Base-by-base conservation (phyloP, 2,888 invertebrate species). In the Seira musarum region DNA sequence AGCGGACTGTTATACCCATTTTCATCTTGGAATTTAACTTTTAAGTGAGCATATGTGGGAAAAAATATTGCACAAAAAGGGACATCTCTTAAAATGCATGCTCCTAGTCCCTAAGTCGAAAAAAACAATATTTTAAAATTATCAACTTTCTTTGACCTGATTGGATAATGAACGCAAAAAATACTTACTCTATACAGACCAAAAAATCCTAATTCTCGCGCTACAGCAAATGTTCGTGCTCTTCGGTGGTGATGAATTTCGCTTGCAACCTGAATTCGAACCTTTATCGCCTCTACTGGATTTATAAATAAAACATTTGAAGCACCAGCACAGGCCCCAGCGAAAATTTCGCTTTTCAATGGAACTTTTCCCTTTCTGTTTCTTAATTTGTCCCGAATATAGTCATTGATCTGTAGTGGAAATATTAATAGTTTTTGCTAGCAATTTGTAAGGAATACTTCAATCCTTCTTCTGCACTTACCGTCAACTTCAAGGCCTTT, bases 241-340 rank as follows among this genome's bases (percentile, higher is more conserved):
- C 89, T 87, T 10, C 85, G 83, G 22, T 87, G 88, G 30, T 88
- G 87, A 3, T 89, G 89, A 80, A 91, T 89, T 87, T 91, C 91
- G 25, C 91, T 91, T 1, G 91, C 91, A 25, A 91, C 90, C 88
- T 92, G 92, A 30, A 92, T 89, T 8, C 92, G 89, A 87, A 92
- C 92, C 88, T 92, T 92, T 25, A 92, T 91, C 80, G 92, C 92
- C 88, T 92, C 92, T 70, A 92, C 87, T 1, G 92, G 92, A 87
- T 92, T 92, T 1, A 92, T 92, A 87, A 92, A 91, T 85, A 92
- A 89, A 1, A 92, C 92, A 87, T 91, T 90, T 46, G 88, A 88
- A 25, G 87, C 88, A 64, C 88, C 88, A 69, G 89, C 90, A 84
- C 89, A 89, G 57, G 89, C 91, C 80, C 92, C 92, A 79, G 92